Conservation (phyloP, 2,113 vertebrate species). For the Caranx ignobilis region DNA sequence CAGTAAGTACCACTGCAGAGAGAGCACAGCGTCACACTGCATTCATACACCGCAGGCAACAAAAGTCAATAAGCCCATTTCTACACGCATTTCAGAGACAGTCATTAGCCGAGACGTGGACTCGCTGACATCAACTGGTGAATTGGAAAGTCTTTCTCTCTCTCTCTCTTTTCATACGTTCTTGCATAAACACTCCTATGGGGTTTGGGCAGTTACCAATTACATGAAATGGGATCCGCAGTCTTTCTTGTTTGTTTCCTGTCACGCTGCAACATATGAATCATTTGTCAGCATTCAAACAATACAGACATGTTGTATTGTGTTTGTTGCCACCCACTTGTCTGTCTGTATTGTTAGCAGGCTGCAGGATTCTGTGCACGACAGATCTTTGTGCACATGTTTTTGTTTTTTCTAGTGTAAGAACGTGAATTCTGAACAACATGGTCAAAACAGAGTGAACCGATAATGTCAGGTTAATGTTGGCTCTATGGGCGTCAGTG, state of each 20-base stretch:
- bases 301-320: neutral
- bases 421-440: no score
- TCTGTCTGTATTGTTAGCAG: neutral
- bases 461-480: neutral
- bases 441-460: neutral
- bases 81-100: constrained; percentile 21
- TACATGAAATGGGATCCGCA: constrained; percentile 19
- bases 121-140: constrained; percentile 14
- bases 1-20: constrained; percentile 23
- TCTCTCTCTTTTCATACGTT: constrained; percentile 19
- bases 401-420: no score
- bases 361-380: no score
- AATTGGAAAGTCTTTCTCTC: constrained; percentile 16
- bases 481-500: no score
- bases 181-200: constrained; percentile 9
- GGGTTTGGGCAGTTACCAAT: constrained; percentile 17
- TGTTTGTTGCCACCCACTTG: neutral
- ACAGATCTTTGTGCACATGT: neutral
- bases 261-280: neutral
- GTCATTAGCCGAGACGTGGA: constrained; percentile 29
- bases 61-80: constrained; percentile 31
- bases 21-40: constrained; percentile 24
- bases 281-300: constrained; percentile 15
- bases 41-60: constrained; percentile 21
- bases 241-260: constrained; percentile 11